Evolutionary conservation across 2,888 invertebrate genomes (phyloP).

Genomic region (Zhuqinia jingwanae): DNA sequence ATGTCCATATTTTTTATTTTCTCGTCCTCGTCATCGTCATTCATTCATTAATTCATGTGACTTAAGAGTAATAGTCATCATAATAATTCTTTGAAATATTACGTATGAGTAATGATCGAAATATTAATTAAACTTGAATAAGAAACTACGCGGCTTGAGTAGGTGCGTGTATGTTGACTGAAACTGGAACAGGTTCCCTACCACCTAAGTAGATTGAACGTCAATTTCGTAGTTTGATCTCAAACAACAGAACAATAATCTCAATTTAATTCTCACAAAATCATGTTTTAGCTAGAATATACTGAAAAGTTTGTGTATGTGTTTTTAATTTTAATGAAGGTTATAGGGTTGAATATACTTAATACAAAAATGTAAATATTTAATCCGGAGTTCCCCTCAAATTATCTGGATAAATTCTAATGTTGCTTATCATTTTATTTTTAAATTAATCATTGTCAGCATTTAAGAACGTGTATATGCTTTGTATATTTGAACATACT

Average conservation of each 20-base stretch:
- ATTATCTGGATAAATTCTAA: too few species aligned
- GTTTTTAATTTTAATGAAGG: too few species aligned
- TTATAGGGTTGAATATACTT: too few species aligned
- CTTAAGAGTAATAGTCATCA: not conserved
- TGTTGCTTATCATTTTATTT: too few species aligned
- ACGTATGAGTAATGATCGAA: too few species aligned
- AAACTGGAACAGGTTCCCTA: not conserved
- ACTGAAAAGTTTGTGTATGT: too few species aligned
- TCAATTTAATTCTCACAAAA: conserved; percentile 10
- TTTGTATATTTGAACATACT: not conserved
- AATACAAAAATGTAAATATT: too few species aligned
- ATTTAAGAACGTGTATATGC: too few species aligned
- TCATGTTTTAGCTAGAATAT: not conserved
- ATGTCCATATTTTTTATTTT: conserved; percentile 1
- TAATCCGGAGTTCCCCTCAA: too few species aligned
- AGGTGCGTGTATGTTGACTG: not conserved
- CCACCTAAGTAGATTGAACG: conserved; percentile 4
- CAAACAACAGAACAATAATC: conserved; percentile 4
- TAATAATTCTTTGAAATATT: conserved; percentile 27
- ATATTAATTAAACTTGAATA: not conserved
- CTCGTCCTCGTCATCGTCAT: not conserved
- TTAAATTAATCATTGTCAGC: too few species aligned
- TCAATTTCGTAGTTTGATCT: conserved; percentile 22
- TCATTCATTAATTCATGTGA: not conserved
- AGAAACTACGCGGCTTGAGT: not conserved